Conservation (phyloP, 2,113 vertebrate species). For the Lanius collurio region DNA sequence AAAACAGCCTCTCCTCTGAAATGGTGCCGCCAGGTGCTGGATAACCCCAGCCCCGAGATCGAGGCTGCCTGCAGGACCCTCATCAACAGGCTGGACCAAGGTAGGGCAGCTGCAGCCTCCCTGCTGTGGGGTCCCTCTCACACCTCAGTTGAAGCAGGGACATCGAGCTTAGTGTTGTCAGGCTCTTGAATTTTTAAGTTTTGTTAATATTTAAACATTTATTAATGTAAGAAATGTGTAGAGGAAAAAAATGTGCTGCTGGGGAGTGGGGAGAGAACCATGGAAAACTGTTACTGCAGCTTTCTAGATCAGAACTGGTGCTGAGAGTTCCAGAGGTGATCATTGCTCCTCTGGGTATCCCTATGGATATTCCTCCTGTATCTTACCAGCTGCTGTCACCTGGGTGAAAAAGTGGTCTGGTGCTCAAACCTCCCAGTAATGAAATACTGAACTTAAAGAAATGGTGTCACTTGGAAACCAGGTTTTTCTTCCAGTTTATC, state of each 20-base stretch:
- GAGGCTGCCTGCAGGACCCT: constrained; percentile 86
- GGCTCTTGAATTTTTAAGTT: background rate
- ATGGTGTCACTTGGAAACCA: background rate
- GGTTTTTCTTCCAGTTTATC: background rate
- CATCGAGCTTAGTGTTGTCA: background rate
- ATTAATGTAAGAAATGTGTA: background rate
- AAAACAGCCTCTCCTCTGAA: constrained; percentile 81
- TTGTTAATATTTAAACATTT: background rate
- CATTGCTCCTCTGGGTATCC: background rate
- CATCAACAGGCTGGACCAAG: constrained; percentile 85
- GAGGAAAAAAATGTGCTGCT: background rate
- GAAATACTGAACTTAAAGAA: background rate
- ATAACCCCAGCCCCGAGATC: constrained; percentile 87
- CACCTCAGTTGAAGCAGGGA: background rate
- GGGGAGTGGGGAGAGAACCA: too few species aligned
- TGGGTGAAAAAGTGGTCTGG: background rate
- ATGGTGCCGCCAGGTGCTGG: constrained; percentile 89
- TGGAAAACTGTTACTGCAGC: background rate
- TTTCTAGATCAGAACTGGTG: background rate
- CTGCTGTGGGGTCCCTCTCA: background rate
- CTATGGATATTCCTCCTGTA: background rate
- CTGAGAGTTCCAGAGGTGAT: background rate
- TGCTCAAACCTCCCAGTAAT: background rate
- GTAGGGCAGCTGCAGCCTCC: constrained; percentile 47
- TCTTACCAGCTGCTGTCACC: background rate